phyloP scores from a whole-genome alignment of 2,888 invertebrate genomes.

The Vandiemenella viatica region DNA sequence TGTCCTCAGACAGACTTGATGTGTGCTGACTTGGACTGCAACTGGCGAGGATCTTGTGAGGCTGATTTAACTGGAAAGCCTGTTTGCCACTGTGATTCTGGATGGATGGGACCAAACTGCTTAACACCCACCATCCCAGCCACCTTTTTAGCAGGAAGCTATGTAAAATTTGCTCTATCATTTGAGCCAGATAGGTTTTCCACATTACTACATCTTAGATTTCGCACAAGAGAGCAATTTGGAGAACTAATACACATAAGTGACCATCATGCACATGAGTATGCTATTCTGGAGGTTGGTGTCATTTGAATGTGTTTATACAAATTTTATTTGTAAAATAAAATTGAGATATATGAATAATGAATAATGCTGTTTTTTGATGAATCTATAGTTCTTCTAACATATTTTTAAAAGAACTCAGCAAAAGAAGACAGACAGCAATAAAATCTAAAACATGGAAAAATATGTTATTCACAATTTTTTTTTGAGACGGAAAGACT shows the following conservation, averaged over 20 bases:
- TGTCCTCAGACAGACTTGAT: no score
- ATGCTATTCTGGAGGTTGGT: slow-evolving; percentile 34
- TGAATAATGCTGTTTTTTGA: no score
- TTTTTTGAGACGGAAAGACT: no score
- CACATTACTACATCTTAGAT: slow-evolving; percentile 36
- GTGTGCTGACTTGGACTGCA: no score
- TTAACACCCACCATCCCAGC: slow-evolving; percentile 27
- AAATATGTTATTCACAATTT: no score
- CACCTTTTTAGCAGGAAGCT: slow-evolving; percentile 35
- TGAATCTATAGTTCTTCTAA: no score
- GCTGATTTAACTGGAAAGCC: no score
- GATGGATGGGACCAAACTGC: slow-evolving; percentile 34
- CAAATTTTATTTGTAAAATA: not conserved
- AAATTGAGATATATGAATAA: no score
- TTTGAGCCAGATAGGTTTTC: slow-evolving; percentile 32
- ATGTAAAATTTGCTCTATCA: slow-evolving; percentile 37
- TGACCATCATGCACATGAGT: slow-evolving; percentile 33
- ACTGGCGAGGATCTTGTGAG: no score
- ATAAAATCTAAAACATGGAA: no score
- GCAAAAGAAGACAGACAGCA: no score
- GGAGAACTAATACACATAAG: slow-evolving; percentile 37
- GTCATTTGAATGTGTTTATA: not conserved
- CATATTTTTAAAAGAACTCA: no score
- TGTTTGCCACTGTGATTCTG: slow-evolving; percentile 40
- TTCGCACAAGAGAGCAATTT: slow-evolving; percentile 36